Base-by-base conservation (phyloP, 2,888 invertebrate genomes). In the Notocelia uddmanniana region DNA sequence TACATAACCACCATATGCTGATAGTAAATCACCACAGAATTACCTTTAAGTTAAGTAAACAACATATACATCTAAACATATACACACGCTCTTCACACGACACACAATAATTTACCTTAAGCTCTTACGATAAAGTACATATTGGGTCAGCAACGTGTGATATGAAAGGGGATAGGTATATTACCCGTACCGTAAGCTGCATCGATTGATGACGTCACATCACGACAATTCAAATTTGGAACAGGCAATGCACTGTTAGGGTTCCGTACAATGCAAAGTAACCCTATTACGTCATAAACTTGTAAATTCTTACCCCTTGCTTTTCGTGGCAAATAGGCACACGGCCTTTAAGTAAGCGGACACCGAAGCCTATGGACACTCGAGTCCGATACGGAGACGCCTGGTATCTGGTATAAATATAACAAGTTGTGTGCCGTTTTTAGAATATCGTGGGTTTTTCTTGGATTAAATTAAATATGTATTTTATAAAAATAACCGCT, bases 221-320 rank as follows among this genome's bases (percentile, higher is more conserved):
- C 67, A 57, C 68, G 67, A 62, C 68, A 68, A 59, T 67, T 72
- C 72, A 72, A 72, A 67, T 71, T 71, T 71, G 18, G 72, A 72
- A 72, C 62, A 34, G 54, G 13, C n/a, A 50, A 18, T 67, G 71
- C 68, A 55, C 55, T 26, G 60, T 68, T 68, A 52, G 52, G n/a
- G 64, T 54, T 37, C 52, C 21, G 37, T 37, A 15, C 19, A 31
- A 13, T 18, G 26, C 26, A 5, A 19, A 11, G 58, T 19, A 58
- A 58, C 34, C 37, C 13, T 15, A 5, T 0, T 9, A 13, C 11
- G 15, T 23, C 1, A n/a, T n/a, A n/a, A n/a, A n/a, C n/a, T n/a
- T n/a, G n/a, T n/a, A n/a, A 6, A 15, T 3, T 54, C 6, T 21
- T 21, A 21, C 3, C 23, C 5, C 15, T n/a, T 48, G 6, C 8